These are phyloP conservation scores for Euzetes globulus DNA, from an alignment of 2,888 invertebrate genomes.

Conservation along the genomic window DNA sequence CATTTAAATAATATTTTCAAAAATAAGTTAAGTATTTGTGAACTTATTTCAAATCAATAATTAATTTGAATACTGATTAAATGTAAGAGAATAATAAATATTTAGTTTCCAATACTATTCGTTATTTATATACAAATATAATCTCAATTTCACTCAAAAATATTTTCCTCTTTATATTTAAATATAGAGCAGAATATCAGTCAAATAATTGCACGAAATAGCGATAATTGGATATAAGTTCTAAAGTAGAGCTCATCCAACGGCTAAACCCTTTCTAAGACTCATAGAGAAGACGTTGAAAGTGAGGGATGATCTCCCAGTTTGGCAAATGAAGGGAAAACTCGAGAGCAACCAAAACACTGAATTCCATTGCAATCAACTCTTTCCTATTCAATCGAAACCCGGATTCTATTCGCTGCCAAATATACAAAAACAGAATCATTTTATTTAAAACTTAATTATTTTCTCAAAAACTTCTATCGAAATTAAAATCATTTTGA, in stretches of 20 bases:
- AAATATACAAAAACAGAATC: constrained; percentile 15
- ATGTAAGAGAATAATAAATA: background rate
- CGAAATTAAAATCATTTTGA: too few relatives aligned
- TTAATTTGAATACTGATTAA: too few relatives aligned
- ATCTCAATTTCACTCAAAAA: background rate
- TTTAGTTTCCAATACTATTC: background rate
- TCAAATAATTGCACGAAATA: background rate
- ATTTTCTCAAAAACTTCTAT: too few relatives aligned
- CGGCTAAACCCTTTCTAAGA: constrained; percentile 53
- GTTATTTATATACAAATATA: background rate
- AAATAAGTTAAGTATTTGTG: too few relatives aligned
- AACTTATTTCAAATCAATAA: too few relatives aligned
- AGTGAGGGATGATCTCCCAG: constrained; percentile 86
- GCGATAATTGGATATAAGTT: background rate
- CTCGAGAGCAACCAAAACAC: constrained; percentile 85
- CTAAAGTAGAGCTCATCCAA: background rate
- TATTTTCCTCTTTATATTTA: background rate
- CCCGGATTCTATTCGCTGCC: constrained; percentile 76
- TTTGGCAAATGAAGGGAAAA: constrained; percentile 87
- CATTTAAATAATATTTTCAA: too few relatives aligned
- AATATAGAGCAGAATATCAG: too few relatives aligned
- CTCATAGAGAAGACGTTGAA: constrained; percentile 84
- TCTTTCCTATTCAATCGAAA: constrained; percentile 86
- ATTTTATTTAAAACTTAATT: too few relatives aligned
- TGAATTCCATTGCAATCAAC: constrained; percentile 82